Evolutionary conservation across 2,888 invertebrate genomes (phyloP).

Genomic region (Cataglyphis cursor): DNA sequence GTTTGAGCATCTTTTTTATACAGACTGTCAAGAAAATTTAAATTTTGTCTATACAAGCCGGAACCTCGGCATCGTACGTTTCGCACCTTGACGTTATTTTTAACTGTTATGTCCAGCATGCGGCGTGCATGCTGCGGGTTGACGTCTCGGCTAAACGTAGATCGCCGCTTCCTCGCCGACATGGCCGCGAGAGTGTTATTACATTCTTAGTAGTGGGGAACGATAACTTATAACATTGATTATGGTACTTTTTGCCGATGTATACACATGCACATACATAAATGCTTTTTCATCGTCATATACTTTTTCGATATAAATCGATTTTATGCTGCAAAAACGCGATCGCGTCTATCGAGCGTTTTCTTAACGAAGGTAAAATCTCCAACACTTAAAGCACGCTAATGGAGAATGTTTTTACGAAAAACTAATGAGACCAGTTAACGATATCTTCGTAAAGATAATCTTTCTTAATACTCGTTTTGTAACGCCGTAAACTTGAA

Average conservation of each 20-base stretch:
- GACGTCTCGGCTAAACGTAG: conserved; percentile 59
- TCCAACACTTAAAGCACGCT: not conserved
- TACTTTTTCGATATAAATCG: not conserved
- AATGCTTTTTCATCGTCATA: not conserved
- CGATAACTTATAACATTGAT: conserved; percentile 22
- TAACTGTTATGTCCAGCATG: conserved; percentile 65
- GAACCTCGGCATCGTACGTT: conserved; percentile 36
- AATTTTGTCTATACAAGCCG: conserved; percentile 18
- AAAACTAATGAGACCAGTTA: not conserved
- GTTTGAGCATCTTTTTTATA: not conserved
- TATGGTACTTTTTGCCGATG: not conserved
- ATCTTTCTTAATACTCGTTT: conserved; percentile 14
- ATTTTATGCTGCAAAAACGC: conserved; percentile 7
- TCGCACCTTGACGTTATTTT: conserved; percentile 69
- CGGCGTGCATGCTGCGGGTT: conserved; percentile 48
- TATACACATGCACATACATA: not conserved
- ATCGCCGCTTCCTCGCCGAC: conserved; percentile 18
- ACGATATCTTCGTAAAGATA: not conserved
- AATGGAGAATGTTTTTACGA: conserved; percentile 14
- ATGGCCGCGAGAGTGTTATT: not conserved
- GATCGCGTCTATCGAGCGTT: not conserved
- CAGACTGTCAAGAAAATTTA: not conserved
- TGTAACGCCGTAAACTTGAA: not conserved
- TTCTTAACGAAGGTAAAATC: not conserved
- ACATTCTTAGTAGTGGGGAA: conserved; percentile 20